Conservation (phyloP, 2,797 vertebrate species). For the Adrianichthys oophorus region DNA sequence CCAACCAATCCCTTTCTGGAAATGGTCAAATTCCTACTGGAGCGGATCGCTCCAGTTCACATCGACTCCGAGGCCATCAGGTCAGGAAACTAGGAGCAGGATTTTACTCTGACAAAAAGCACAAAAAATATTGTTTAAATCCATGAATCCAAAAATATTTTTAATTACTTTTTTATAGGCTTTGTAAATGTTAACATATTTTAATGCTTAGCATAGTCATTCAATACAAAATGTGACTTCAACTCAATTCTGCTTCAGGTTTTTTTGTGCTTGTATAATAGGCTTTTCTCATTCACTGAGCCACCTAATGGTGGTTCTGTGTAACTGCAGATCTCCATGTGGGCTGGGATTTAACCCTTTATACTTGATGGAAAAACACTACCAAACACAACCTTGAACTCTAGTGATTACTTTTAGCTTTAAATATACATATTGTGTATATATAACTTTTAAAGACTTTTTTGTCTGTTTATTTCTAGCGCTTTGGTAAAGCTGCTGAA, state of each 20-base stretch:
- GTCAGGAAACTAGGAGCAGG: conserved; percentile 63
- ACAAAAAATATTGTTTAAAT: no score
- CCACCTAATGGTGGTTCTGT: conserved; percentile 69
- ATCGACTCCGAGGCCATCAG: conserved; percentile 99
- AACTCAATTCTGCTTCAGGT: conserved; percentile 19
- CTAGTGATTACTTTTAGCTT: not conserved
- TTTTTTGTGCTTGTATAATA: conserved; percentile 46
- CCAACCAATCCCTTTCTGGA: conserved; percentile 99
- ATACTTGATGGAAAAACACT: conserved; percentile 24
- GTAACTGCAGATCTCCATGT: conserved; percentile 46
- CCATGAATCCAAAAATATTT: no score
- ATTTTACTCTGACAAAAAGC: no score
- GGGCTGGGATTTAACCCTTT: conserved; percentile 40
- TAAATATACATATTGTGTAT: no score
- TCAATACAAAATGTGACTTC: no score
- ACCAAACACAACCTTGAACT: not conserved
- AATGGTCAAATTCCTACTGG: conserved; percentile 99
- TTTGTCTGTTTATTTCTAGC: conserved; percentile 61
- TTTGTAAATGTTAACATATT: not conserved
- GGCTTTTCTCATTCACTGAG: conserved; percentile 65
- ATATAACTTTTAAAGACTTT: no score
- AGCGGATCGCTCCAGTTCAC: conserved; percentile 98
- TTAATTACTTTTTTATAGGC: not conserved
- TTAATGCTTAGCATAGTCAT: no score
- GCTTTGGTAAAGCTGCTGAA: conserved; percentile 97